A percentile compares a stretch with the other conserved stretches of the same genome.
Evolutionary conservation across 64 coral and sea anemone genomes (phyloP).

Genomic region (Actinia tenebrosa): DNA sequence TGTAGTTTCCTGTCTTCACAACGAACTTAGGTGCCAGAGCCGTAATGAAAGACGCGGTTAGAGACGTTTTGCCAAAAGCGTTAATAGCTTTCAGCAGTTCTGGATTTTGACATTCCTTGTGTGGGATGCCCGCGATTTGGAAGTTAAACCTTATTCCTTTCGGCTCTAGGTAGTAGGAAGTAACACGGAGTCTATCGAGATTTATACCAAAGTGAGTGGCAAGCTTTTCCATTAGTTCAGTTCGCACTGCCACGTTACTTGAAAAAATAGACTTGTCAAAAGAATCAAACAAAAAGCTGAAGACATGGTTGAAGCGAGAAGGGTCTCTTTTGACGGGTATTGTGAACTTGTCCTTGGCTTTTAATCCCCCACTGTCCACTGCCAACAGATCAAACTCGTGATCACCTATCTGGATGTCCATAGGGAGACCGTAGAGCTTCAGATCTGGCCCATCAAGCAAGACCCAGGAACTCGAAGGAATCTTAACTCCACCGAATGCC

Average conservation of each 20-base stretch:
- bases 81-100: conserved; percentile 7
- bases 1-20: conserved; percentile 25
- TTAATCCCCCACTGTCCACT: conserved; percentile 20
- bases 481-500: conserved; percentile 8
- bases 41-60: conserved; percentile 13
- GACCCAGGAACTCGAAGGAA: conserved; percentile 38
- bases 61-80: conserved; percentile 10
- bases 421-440: conserved; percentile 31
- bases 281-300: conserved; percentile 19
- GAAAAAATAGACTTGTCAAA: conserved; percentile 47
- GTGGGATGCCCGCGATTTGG: conserved; percentile 49
- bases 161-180: conserved; percentile 30
- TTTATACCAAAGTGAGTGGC: conserved; percentile 64
- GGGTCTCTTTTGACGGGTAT: conserved; percentile 7
- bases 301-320: conserved; percentile 32
- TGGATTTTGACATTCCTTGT: conserved; percentile 5
- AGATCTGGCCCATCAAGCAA: conserved; percentile 20
- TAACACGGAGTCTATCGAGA: conserved; percentile 59
- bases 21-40: conserved; percentile 23
- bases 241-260: conserved; percentile 45
- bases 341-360: conserved; percentile 13
- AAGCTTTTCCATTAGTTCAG: conserved; percentile 56
- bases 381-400: conserved; percentile 36
- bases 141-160: conserved; percentile 61
- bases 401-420: not conserved